Percentiles rank a stretch among this genome's conserved stretches.
Evolutionary conservation across 2,797 vertebrate species (phyloP).

Genomic region (Myotis vivesi): DNA sequence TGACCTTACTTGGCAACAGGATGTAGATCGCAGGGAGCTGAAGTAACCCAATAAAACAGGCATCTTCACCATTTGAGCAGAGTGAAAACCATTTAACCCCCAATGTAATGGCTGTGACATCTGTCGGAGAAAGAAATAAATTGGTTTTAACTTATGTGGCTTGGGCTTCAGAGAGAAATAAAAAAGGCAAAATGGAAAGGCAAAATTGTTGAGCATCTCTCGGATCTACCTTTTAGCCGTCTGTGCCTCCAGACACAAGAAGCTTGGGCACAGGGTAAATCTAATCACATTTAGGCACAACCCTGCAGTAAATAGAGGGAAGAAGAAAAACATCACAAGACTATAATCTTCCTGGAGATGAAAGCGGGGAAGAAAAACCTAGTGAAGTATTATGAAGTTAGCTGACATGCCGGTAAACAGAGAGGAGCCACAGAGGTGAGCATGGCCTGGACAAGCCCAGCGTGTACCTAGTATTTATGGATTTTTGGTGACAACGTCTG

Average conservation of each 20-base stretch:
- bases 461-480: neutral
- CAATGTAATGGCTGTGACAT: neutral
- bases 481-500: neutral
- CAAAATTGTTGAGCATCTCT: constrained; percentile 60
- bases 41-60: constrained; percentile 55
- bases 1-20: constrained; percentile 42
- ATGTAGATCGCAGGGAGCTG: constrained; percentile 12
- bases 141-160: constrained; percentile 64
- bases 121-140: constrained; percentile 64
- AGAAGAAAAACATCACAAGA: constrained; percentile 13
- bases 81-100: constrained; percentile 60
- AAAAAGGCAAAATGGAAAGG: constrained; percentile 62
- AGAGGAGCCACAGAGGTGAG: constrained; percentile 23
- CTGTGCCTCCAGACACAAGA: constrained; percentile 19
- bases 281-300: constrained; percentile 39
- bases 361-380: constrained; percentile 9
- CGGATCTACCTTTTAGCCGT: constrained; percentile 36
- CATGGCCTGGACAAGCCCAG: neutral
- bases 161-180: constrained; percentile 1
- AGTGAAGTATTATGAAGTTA: constrained; percentile 25
- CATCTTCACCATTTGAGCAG: constrained; percentile 67
- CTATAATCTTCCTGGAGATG: neutral
- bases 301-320: neutral
- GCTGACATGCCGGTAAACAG: constrained; percentile 41
- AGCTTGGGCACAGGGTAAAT: neutral